Conservation (phyloP, 2,888 invertebrate species). For the Cremastobaeus sp. region DNA sequence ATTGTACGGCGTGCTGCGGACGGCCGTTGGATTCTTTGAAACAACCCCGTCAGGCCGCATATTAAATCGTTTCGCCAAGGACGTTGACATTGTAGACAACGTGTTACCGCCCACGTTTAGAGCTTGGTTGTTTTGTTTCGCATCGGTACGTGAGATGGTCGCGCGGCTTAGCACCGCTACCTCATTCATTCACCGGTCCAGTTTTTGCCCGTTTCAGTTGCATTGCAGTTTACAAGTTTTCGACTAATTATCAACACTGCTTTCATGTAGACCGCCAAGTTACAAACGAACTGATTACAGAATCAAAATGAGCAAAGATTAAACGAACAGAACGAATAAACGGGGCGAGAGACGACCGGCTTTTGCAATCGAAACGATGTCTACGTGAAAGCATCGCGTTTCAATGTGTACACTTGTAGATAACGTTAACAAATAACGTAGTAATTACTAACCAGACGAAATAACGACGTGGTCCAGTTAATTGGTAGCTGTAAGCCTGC, state of each 20-base stretch:
- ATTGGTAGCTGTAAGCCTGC: constrained; percentile 44
- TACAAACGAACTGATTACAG: no score
- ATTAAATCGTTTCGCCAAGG: constrained; percentile 88
- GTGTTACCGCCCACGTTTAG: constrained; percentile 85
- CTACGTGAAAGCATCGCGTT: no score
- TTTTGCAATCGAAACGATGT: no score
- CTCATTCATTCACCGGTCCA: constrained; percentile 28
- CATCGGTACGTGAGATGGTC: constrained; percentile 73
- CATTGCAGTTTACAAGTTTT: constrained; percentile 4
- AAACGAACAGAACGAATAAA: no score
- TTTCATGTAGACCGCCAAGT: no score
- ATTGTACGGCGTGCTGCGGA: constrained; percentile 83
- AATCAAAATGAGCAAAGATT: no score
- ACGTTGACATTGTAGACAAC: constrained; percentile 86
- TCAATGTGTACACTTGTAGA: constrained; percentile 42
- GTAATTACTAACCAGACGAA: constrained; percentile 38
- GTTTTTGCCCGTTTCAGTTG: constrained; percentile 11
- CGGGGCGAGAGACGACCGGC: no score
- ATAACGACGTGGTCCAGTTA: constrained; percentile 22
- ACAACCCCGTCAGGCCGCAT: constrained; percentile 89
- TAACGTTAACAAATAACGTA: constrained; percentile 40
- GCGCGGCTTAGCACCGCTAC: constrained; percentile 45
- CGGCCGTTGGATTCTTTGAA: constrained; percentile 87
- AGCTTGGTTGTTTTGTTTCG: constrained; percentile 81
- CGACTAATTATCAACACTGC: no score